Base-by-base conservation (phyloP, 2,888 invertebrate species). In the Gari tellinella region DNA sequence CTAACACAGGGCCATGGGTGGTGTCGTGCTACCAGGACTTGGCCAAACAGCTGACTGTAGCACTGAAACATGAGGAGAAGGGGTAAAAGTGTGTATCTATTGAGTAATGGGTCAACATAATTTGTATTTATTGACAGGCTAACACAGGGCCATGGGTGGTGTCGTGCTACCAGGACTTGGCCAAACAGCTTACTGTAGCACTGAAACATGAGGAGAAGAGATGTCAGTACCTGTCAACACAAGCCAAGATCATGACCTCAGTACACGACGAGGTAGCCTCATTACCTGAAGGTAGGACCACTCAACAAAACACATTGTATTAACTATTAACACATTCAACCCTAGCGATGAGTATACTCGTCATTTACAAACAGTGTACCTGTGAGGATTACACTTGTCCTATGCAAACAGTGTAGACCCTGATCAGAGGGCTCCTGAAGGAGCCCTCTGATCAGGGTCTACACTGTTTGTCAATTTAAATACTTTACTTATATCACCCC, bases 11-110 rank as follows among this genome's bases (percentile, higher is more conserved):
- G 92, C 96, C 97, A 92, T 97, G 97, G 68, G 96, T 98, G 84
- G 96, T 98, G 0, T 96, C 96, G 92, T 97, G 97, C 92, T 99
- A 98, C 92, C 97, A 98, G 92, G 97, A 98, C 92, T 93, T 99
- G 81, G 97, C 97, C 90, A 96, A 96, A 93, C 94, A 96, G 72
- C 65, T 93, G 25, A 90, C 92, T 1, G 87, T 91, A 85, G 97
- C 97, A 21, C 92, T 99, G 56, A 94, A 96, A 73, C 96, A 97
- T 90, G 99, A 99, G 93, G 98, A 99, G 92, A 95, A 95, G 80
- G 94, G 98, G 75, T 96, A 96, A 90, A 95, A 96, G 15, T 99
- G n/a, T n/a, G n/a, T n/a, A n/a, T n/a, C n/a, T n/a, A n/a, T n/a
- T n/a, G n/a, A n/a, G n/a, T n/a, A n/a, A n/a, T n/a, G n/a, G n/a